A percentile compares a stretch with the other conserved stretches of the same genome.
Evolutionary conservation across 2,113 vertebrate species (phyloP).

Genomic region (Chaetops frenatus): DNA sequence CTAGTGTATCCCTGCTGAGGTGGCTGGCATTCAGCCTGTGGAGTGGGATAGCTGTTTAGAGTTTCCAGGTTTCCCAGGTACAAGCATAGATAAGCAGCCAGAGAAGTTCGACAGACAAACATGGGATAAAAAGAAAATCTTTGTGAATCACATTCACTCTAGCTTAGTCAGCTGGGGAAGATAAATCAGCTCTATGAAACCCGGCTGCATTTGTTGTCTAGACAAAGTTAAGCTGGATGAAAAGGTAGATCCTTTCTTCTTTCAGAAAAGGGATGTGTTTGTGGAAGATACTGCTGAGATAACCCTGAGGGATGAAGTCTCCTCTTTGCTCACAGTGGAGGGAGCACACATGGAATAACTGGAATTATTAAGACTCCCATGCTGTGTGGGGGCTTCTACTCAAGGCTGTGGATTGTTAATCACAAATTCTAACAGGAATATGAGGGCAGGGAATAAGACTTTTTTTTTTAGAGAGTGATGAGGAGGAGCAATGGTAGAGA

Average conservation of each 20-base stretch:
- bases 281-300: neutral
- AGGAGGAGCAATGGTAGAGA: neutral
- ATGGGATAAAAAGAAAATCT: conserved; percentile 10
- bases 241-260: neutral
- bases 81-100: neutral
- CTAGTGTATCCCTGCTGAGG: neutral
- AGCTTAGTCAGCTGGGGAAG: neutral
- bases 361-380: neutral
- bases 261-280: neutral
- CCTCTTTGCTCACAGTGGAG: neutral
- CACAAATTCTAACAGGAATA: neutral
- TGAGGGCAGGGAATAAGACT: neutral
- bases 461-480: neutral
- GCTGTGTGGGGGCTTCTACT: neutral
- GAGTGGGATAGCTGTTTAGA: neutral
- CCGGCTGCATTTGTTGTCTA: neutral
- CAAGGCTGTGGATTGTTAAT: neutral
- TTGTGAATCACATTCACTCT: neutral
- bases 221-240: neutral
- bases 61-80: neutral
- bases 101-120: neutral
- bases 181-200: neutral
- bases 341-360: neutral
- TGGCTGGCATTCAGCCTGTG: neutral
- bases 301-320: neutral